These are phyloP conservation scores for Propithecus deckenii DNA, from an alignment of 2,797 vertebrate genomes.

Conservation along the genomic window DNA sequence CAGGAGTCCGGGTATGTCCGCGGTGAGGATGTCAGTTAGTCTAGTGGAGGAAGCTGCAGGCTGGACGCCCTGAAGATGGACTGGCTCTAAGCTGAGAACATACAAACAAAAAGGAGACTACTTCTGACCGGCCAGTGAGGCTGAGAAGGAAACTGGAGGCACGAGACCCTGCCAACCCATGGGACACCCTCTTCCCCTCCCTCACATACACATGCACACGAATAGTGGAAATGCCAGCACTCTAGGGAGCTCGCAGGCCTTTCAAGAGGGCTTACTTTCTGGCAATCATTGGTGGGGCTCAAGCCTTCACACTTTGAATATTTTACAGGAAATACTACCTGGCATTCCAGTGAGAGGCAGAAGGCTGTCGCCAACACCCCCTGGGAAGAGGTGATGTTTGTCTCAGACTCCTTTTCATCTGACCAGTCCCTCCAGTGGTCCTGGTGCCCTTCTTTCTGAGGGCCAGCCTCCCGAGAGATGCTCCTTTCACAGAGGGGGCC, in stretches of 20 bases:
- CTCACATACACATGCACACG: background rate
- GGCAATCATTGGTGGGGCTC: background rate
- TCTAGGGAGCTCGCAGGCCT: background rate
- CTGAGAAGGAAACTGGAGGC: background rate
- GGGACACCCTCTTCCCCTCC: background rate
- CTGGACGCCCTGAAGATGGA: background rate
- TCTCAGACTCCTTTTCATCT: background rate
- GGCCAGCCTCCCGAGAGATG: background rate
- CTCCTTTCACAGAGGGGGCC: background rate
- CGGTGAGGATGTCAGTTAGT: background rate
- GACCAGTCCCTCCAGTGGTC: background rate
- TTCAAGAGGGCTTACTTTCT: background rate
- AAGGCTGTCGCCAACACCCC: background rate
- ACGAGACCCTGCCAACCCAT: background rate
- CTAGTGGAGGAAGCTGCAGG: background rate
- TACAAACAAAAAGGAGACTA: background rate
- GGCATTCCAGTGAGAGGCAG: background rate
- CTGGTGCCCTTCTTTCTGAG: background rate
- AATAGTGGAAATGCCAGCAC: background rate
- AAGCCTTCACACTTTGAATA: background rate
- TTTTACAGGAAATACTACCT: background rate
- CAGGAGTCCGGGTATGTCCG: background rate
- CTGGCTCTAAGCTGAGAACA: background rate
- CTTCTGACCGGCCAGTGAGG: background rate
- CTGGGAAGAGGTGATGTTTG: background rate